phyloP scores from a whole-genome alignment of 1,140 invertebrate genomes.

The Euura lappo region DNA sequence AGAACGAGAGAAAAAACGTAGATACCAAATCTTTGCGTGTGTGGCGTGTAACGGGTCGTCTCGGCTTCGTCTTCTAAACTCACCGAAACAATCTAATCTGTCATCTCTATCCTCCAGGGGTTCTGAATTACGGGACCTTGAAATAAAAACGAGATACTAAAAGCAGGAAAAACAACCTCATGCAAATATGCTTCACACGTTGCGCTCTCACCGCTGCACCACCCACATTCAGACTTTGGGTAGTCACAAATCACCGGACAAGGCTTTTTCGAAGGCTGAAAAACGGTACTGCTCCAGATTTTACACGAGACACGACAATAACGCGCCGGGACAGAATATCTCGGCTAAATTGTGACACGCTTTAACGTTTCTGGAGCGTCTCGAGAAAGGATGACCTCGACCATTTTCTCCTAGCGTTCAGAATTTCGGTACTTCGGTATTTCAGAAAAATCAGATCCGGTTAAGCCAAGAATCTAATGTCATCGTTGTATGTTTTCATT shows the following conservation, averaged over 20 bases:
- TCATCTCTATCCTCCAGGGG: background rate
- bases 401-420: background rate
- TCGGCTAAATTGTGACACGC: slow-evolving; percentile 16
- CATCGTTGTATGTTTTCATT: slow-evolving; percentile 3
- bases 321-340: slow-evolving; percentile 19
- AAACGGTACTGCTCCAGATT: slow-evolving; percentile 42
- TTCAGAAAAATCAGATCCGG: too few species aligned
- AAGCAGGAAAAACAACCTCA: background rate
- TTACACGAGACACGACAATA: slow-evolving; percentile 33
- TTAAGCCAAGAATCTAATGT: too few species aligned
- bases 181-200: slow-evolving; percentile 7
- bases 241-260: background rate
- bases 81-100: slow-evolving; percentile 1
- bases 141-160: background rate
- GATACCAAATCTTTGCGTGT: too few species aligned
- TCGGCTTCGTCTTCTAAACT: background rate
- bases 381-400: background rate
- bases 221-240: background rate
- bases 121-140: background rate
- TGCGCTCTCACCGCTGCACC: background rate
- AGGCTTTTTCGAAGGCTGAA: background rate
- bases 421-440: too few species aligned
- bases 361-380: slow-evolving; percentile 17
- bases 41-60: too few species aligned
- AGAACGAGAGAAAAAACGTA: too few species aligned